Conservation (phyloP, 2,113 vertebrate species). For the Eira barbara region DNA sequence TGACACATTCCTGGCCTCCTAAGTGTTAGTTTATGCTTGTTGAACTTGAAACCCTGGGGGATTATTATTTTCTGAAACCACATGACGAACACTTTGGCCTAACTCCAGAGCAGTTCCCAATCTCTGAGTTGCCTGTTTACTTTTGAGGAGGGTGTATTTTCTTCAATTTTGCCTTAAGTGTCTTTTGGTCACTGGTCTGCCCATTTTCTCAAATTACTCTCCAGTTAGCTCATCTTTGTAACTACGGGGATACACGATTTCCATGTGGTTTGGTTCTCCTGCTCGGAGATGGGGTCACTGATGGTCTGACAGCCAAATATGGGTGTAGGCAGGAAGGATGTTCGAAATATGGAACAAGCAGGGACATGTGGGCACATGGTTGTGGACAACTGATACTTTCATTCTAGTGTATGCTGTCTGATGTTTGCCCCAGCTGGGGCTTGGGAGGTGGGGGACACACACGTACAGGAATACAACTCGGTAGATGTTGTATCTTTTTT, state of each 20-base stretch:
- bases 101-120: neutral
- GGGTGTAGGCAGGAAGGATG: neutral
- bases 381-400: neutral
- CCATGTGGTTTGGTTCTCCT: neutral
- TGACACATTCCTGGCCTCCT: neutral
- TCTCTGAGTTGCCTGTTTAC: neutral
- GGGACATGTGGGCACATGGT: neutral
- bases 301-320: neutral
- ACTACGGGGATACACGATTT: neutral
- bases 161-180: neutral
- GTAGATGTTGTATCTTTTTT: neutral
- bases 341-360: neutral
- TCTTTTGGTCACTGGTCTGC: neutral
- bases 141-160: neutral
- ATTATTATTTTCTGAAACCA: slow-evolving; percentile 29
- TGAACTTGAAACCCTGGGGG: neutral
- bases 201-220: neutral
- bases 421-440: neutral
- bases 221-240: neutral
- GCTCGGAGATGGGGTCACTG: neutral
- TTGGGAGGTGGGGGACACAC: neutral
- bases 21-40: neutral
- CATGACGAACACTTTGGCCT: neutral
- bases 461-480: neutral
- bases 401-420: neutral